A percentile compares a stretch with the other conserved stretches of the same genome.
phyloP scores from a whole-genome alignment of 2,888 invertebrate genomes.

The Dasysyrphus albostriatus region DNA sequence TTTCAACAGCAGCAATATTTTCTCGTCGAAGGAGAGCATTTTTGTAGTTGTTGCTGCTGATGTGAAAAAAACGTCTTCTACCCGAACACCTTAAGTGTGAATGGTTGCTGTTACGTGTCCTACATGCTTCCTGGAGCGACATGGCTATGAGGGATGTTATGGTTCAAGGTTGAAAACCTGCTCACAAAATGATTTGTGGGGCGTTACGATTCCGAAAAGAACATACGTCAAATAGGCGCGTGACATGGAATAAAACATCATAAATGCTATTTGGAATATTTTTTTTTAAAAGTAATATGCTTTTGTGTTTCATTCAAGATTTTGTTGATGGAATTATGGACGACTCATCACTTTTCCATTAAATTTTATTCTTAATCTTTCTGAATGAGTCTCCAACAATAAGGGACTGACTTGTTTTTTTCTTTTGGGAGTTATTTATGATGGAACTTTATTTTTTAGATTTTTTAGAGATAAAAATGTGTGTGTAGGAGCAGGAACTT shows the following conservation, averaged over 20 bases:
- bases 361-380: conserved; percentile 16
- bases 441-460: background rate
- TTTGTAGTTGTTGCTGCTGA: background rate
- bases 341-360: conserved; percentile 10
- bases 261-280: conserved; percentile 4
- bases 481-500: too few species aligned
- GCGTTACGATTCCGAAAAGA: conserved; percentile 7
- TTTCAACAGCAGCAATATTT: conserved; percentile 24
- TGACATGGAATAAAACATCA: conserved; percentile 7
- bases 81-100: conserved; percentile 5
- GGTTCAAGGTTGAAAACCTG: conserved; percentile 40
- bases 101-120: conserved; percentile 22
- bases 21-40: background rate
- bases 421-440: conserved; percentile 6
- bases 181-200: conserved; percentile 25
- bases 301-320: conserved; percentile 7
- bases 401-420: background rate
- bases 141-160: conserved; percentile 14
- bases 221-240: conserved; percentile 31
- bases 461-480: too few species aligned
- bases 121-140: conserved; percentile 34
- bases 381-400: conserved; percentile 20
- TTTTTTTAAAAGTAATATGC: background rate
- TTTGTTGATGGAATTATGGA: background rate
- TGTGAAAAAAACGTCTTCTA: conserved; percentile 7